Base-by-base conservation (phyloP, 2,888 invertebrate genomes). In the Mythimna albipuncta region DNA sequence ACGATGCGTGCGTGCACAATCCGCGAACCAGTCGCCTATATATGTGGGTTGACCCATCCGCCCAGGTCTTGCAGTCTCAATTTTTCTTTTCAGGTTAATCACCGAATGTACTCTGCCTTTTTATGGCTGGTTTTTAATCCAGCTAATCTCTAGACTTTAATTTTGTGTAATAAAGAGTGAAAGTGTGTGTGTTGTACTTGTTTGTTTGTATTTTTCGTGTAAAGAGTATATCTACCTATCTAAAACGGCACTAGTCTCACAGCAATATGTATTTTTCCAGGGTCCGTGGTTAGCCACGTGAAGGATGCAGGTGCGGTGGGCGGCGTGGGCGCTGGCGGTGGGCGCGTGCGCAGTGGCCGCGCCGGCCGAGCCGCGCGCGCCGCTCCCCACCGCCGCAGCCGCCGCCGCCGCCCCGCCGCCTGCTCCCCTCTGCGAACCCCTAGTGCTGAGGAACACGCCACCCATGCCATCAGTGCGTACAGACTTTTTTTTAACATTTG, bases 41-140 rank as follows among this genome's bases (percentile, higher is more conserved):
- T 88, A 7, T 93, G 55, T 0, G 94, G 89, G 79, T 96, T 96
- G 1, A 94, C 85, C 91, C 95, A 96, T 7, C 97, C 97, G 4
- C 97, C 97, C 66, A 96, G 82, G 0, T 96, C 94, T 79, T 96
- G 96, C 2, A 97, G 86, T 67, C 93, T 92, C 73, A 95, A 92
- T 0, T 96, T 97, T 72, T 97, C 69, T 95, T 97, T 91, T 96
- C 95, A 1, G 96, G 91, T 89, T 97, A 89, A 87, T 44, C 47
- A 13, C 9, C 47, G 16, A 16, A 16, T 47, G 16, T 19, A 47
- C 5, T 47, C 16, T 2, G 16, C 47, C 6, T 47, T 47, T 47
- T 13, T 44, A 13, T 11, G 4, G 26, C 9, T 13, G 4, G 11
- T 13, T 13, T 44, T 44, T 47, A 47, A 19, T 47, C 47, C 16